phyloP scores from a whole-genome alignment of 2,888 invertebrate genomes.

The Drosophila longiperda region DNA sequence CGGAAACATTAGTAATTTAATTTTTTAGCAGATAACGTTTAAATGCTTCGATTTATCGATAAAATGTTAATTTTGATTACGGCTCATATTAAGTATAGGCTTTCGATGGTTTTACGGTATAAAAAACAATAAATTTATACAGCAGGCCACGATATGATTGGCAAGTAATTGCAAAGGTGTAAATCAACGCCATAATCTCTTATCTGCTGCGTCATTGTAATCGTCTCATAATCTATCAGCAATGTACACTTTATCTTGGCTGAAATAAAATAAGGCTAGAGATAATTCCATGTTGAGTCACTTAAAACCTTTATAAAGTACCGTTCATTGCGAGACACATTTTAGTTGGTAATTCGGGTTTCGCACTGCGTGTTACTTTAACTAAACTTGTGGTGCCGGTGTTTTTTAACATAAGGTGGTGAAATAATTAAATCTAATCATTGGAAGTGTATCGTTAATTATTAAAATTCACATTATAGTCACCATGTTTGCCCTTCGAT shows the following conservation, averaged over 20 bases:
- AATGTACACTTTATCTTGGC: conserved; percentile 58
- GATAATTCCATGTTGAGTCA: conserved; percentile 56
- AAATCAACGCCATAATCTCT: conserved; percentile 58
- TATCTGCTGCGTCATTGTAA: conserved; percentile 59
- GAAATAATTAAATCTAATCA: conserved; percentile 27
- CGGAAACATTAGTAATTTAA: not conserved
- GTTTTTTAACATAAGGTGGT: conserved; percentile 23
- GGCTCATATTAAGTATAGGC: conserved; percentile 19
- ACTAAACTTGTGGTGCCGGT: conserved; percentile 25
- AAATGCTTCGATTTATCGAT: not conserved
- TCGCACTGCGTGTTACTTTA: conserved; percentile 22
- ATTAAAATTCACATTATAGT: conserved; percentile 27
- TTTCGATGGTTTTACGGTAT: conserved; percentile 21
- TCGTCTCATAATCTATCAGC: conserved; percentile 62
- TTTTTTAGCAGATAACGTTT: not conserved
- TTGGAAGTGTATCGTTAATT: not conserved
- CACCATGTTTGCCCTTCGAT: conserved; percentile 52
- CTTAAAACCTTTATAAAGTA: conserved; percentile 55
- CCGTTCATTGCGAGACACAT: conserved; percentile 11
- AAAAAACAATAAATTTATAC: conserved; percentile 34
- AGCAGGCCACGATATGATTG: conserved; percentile 40
- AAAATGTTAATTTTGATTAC: not conserved
- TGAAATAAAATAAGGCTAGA: conserved; percentile 66
- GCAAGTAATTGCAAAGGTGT: conserved; percentile 36
- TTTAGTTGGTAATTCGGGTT: conserved; percentile 56